A percentile compares a stretch with the other conserved stretches of the same genome.
phyloP scores from a whole-genome alignment of 1,140 invertebrate species.

The Plectrocnemia conspersa region DNA sequence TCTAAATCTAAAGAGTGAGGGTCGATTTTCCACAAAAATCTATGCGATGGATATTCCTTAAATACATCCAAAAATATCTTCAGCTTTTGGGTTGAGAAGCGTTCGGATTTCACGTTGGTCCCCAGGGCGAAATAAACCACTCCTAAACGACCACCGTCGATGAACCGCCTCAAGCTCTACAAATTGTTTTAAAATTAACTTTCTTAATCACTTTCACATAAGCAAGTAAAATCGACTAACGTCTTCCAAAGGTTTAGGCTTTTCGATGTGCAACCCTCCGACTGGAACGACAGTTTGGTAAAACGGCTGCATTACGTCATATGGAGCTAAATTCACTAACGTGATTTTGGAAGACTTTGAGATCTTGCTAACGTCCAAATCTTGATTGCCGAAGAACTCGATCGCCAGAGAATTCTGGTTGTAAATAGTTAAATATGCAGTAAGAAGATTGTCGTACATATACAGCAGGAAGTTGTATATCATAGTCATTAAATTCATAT shows the following conservation, averaged over 20 bases:
- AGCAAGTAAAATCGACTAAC: slow-evolving; percentile 15
- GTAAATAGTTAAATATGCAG: slow-evolving; percentile 23
- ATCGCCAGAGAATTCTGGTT: slow-evolving; percentile 23
- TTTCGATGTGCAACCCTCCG: slow-evolving; percentile 51
- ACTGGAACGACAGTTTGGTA: slow-evolving; percentile 52
- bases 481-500: slow-evolving; percentile 38
- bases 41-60: slow-evolving; percentile 40
- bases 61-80: slow-evolving; percentile 43
- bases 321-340: slow-evolving; percentile 28
- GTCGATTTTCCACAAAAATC: slow-evolving; percentile 47
- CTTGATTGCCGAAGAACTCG: slow-evolving; percentile 19
- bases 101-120: slow-evolving; percentile 40
- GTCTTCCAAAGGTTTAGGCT: slow-evolving; percentile 33
- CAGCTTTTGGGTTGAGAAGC: slow-evolving; percentile 37
- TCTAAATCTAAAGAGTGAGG: slow-evolving; percentile 28
- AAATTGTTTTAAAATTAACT: slow-evolving; percentile 1
- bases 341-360: slow-evolving; percentile 25
- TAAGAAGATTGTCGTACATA: slow-evolving; percentile 26
- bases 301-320: slow-evolving; percentile 30
- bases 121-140: slow-evolving; percentile 50
- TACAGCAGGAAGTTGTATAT: slow-evolving; percentile 38
- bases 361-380: slow-evolving; percentile 23
- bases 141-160: slow-evolving; percentile 42
- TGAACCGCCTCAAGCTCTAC: too few relatives aligned
- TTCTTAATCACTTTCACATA: background rate